Evolutionary conservation across 2,797 vertebrate genomes (phyloP), one percentile per base, ranked within the genome.

Genomic region (Pipistrellus pygmaeus): DNA sequence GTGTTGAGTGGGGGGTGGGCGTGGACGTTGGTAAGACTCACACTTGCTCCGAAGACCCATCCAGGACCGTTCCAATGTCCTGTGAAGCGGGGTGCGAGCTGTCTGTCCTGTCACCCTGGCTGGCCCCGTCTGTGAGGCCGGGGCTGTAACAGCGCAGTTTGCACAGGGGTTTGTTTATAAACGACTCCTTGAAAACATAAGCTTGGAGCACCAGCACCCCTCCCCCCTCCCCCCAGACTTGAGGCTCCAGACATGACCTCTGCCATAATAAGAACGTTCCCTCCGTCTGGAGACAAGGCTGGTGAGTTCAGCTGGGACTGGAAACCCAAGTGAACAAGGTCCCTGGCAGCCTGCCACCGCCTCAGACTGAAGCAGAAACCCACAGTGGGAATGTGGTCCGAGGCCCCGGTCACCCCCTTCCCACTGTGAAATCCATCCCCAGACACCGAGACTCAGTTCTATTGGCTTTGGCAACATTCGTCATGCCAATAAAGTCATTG

Each of bases 381-480:
- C 88, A 18, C 83, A 68, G 90, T 96, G 96, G 96, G 96, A 97
- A 96, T 91, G 96, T 20, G 95, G 96, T 90, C 93, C 2, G 21
- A 83, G 85, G 96, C 85, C 90, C 85, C 21, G 4, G 64, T 73
- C 90, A 62, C 76, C 95, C 94, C 90, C 66, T 93, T 94, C 95
- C 93, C 93, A 75, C 97, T 97, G 96, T 97, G 96, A 97, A 97
- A 97, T 97, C 90, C 89, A 97, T 93, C 97, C 95, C 96, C 96
- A 97, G 97, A 97, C 95, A 80, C 77, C 35, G 95, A 96, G 96
- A 86, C 95, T 91, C 95, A 32, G 90, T 72, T 81, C 94, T 97
- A 96, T 95, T 96, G 93, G 97, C 93, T 95, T 97, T 96, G 96
- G 96, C 96, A 96, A 84, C 96, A 90, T 96, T 97, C 38, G 90